phyloP scores from a whole-genome alignment of 2,888 invertebrate genomes.

The Cyclophora punctaria region DNA sequence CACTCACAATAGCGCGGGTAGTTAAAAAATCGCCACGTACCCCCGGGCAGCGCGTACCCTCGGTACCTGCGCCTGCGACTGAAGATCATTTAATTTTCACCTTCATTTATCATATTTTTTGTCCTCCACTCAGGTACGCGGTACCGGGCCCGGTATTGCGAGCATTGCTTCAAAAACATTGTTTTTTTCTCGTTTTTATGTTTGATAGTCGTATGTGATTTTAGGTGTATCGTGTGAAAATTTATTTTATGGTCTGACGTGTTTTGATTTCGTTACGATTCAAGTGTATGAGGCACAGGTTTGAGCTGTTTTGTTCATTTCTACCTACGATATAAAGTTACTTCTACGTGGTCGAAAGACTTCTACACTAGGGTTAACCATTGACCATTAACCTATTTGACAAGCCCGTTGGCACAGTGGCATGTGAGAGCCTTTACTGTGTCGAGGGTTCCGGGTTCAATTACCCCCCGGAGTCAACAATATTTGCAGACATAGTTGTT shows the following conservation, averaged over 20 bases:
- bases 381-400: too few species aligned
- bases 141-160: constrained; percentile 31
- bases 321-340: too few species aligned
- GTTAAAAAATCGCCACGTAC: constrained; percentile 51
- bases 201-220: constrained; percentile 3
- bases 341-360: too few species aligned
- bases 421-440: too few species aligned
- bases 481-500: too few species aligned
- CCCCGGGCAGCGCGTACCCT: constrained; percentile 7
- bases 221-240: background rate
- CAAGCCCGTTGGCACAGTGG: too few species aligned
- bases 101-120: constrained; percentile 72
- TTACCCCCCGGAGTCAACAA: too few species aligned
- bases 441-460: too few species aligned
- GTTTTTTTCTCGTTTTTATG: constrained; percentile 29
- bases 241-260: background rate
- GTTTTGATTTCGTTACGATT: too few species aligned
- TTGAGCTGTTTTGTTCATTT: too few species aligned
- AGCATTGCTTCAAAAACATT: constrained; percentile 46
- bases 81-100: constrained; percentile 60
- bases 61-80: constrained; percentile 40
- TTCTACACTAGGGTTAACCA: too few species aligned
- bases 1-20: constrained; percentile 10
- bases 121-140: constrained; percentile 44
- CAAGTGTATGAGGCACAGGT: too few species aligned